Percentiles rank a stretch among this genome's conserved stretches.
These are phyloP conservation scores for Halictus ligatus DNA, from an alignment of 2,888 invertebrate species.

Conservation along the genomic window DNA sequence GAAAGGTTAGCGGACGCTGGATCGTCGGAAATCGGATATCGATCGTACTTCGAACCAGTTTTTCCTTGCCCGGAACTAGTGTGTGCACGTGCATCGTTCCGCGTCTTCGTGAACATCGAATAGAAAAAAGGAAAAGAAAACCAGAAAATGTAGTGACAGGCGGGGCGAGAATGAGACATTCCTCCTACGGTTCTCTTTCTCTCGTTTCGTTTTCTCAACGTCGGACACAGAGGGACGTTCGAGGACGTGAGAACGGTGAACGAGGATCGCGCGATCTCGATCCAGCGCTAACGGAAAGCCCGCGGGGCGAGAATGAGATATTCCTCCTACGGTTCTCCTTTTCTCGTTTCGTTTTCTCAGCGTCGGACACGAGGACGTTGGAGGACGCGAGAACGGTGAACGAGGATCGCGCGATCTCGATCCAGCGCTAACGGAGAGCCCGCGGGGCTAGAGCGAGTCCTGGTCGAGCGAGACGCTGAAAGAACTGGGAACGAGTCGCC, in stretches of 20 bases:
- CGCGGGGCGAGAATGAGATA: not conserved
- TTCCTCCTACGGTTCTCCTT: not conserved
- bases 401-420: constrained; percentile 19
- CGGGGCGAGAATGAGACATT: not conserved
- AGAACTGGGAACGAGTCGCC: constrained; percentile 2
- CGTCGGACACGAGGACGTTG: not conserved
- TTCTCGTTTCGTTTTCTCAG: not conserved
- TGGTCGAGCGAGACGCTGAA: constrained; percentile 26
- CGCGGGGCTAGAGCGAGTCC: constrained; percentile 1
- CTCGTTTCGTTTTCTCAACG: not conserved
- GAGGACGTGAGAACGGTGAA: constrained; percentile 5
- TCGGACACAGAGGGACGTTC: too few relatives aligned
- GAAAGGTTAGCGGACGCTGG: constrained; percentile 48
- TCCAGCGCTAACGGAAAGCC: not conserved
- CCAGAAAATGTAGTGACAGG: not conserved
- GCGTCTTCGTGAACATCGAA: constrained; percentile 27
- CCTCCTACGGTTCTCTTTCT: not conserved
- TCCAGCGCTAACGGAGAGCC: not conserved
- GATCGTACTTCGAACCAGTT: constrained; percentile 11
- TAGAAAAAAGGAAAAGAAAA: not conserved
- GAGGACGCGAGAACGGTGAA: constrained; percentile 5
- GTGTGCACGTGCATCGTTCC: constrained; percentile 46
- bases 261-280: constrained; percentile 19
- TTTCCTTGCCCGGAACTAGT: constrained; percentile 29
- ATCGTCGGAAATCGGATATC: not conserved